Evolutionary conservation across 2,113 vertebrate species (phyloP).

Genomic region (Corynorhinus townsendii): DNA sequence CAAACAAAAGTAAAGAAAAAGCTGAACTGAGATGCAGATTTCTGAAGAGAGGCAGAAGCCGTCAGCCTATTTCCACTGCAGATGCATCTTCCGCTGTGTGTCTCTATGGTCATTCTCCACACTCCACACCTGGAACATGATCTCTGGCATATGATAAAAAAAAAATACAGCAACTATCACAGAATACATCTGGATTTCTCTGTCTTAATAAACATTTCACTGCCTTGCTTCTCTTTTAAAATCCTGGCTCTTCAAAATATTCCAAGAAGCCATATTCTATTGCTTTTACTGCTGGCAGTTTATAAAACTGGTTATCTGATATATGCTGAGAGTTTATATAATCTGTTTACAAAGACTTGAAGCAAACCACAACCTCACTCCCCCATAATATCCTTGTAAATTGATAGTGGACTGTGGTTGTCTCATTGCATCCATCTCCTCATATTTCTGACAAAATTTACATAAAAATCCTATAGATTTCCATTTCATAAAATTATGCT

Average conservation of each 20-base stretch:
- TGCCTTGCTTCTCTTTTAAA: background rate
- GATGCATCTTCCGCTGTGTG: background rate
- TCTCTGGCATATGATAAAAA: background rate
- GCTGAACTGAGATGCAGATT: background rate
- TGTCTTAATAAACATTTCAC: background rate
- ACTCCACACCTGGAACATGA: background rate
- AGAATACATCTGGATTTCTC: background rate
- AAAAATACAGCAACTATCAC: background rate
- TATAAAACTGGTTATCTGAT: background rate
- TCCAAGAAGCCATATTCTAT: background rate
- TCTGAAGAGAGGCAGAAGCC: background rate
- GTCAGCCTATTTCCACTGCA: too few species aligned
- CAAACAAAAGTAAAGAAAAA: background rate
- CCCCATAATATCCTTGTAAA: background rate
- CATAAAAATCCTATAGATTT: conserved; percentile 47
- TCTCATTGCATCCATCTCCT: conserved; percentile 43
- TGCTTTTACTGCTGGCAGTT: background rate
- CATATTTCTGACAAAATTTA: conserved; percentile 49
- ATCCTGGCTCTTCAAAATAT: background rate
- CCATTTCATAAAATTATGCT: conserved; percentile 42
- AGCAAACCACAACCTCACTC: background rate
- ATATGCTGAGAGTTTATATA: background rate
- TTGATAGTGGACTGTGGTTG: background rate
- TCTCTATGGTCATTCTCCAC: background rate
- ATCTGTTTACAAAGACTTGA: conserved; percentile 5